Percentiles rank a stretch among this genome's conserved stretches.
Evolutionary conservation across 2,888 invertebrate species (phyloP).

Genomic region (Drosophila percnosoma): DNA sequence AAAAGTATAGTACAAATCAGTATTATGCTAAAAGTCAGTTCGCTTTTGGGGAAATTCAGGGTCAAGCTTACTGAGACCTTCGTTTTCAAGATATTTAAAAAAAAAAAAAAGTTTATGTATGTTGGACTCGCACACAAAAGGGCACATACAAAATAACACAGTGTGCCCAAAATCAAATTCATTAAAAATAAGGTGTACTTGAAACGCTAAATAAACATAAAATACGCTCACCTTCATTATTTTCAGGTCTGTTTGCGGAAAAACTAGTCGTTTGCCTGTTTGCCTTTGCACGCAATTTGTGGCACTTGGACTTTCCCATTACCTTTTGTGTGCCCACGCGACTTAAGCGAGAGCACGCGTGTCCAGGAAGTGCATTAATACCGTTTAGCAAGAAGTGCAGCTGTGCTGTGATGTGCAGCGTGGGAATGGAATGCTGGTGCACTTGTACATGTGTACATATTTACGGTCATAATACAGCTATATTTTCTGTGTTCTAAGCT

Average conservation of each 20-base stretch:
- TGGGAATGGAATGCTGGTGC: neutral
- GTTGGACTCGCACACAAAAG: neutral
- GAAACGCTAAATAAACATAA: slow-evolving; percentile 38
- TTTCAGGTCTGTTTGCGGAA: neutral
- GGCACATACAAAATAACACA: no score
- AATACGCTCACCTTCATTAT: slow-evolving; percentile 46
- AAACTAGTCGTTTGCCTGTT: slow-evolving; percentile 11
- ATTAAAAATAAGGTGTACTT: neutral
- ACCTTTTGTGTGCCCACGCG: slow-evolving; percentile 18
- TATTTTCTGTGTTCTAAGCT: neutral
- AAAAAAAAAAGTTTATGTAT: neutral
- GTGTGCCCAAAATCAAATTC: no score
- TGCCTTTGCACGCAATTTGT: slow-evolving; percentile 14
- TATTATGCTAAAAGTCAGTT: neutral
- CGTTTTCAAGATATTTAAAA: neutral
- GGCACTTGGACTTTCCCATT: slow-evolving; percentile 19
- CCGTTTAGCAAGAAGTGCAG: slow-evolving; percentile 38
- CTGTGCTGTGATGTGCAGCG: neutral
- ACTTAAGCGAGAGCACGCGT: slow-evolving; percentile 13
- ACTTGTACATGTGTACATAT: neutral
- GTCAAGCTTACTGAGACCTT: neutral
- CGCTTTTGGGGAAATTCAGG: neutral
- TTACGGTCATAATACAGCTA: neutral
- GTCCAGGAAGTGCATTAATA: slow-evolving; percentile 68
- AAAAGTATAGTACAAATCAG: neutral